phyloP scores from a whole-genome alignment of 2,113 vertebrate species.

The Trichomycterus rosablanca region DNA sequence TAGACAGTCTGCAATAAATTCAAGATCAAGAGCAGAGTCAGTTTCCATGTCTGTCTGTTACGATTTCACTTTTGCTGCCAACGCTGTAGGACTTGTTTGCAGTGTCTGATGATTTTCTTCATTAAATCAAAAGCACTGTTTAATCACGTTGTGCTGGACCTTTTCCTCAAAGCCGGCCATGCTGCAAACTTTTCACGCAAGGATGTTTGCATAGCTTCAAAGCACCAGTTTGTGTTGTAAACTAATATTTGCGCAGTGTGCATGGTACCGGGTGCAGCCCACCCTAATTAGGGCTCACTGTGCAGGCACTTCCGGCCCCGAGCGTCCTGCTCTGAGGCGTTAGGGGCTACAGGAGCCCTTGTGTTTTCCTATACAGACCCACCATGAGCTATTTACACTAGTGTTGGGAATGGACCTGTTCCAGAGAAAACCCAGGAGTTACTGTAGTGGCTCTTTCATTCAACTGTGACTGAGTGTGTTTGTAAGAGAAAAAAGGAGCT shows the following conservation, averaged over 20 bases:
- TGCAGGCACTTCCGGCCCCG: constrained; percentile 25
- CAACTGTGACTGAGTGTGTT: constrained; percentile 1
- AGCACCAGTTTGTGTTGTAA: constrained; percentile 54
- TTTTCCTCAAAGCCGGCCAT: constrained; percentile 13
- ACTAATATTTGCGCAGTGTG: constrained; percentile 65
- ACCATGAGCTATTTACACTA: constrained; percentile 32
- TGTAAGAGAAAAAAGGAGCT: constrained; percentile 76
- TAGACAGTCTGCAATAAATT: neutral
- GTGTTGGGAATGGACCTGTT: constrained; percentile 23
- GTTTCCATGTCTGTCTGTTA: neutral
- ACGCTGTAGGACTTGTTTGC: neutral
- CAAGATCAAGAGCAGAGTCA: neutral
- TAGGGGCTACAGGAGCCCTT: neutral
- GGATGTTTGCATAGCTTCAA: constrained; percentile 55
- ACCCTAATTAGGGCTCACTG: constrained; percentile 27
- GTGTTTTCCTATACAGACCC: constrained; percentile 4
- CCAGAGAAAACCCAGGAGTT: constrained; percentile 45
- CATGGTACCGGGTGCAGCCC: constrained; percentile 37
- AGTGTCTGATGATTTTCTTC: neutral
- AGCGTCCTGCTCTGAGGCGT: constrained; percentile 4
- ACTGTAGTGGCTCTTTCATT: constrained; percentile 40
- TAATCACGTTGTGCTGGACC: constrained; percentile 13
- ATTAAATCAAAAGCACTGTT: constrained; percentile 16
- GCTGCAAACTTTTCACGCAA: constrained; percentile 68
- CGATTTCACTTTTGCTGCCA: neutral